Percentiles rank a stretch among this genome's conserved stretches.
Conservation (phyloP, 2,888 invertebrate genomes). For the Acanthopleura granulata region DNA sequence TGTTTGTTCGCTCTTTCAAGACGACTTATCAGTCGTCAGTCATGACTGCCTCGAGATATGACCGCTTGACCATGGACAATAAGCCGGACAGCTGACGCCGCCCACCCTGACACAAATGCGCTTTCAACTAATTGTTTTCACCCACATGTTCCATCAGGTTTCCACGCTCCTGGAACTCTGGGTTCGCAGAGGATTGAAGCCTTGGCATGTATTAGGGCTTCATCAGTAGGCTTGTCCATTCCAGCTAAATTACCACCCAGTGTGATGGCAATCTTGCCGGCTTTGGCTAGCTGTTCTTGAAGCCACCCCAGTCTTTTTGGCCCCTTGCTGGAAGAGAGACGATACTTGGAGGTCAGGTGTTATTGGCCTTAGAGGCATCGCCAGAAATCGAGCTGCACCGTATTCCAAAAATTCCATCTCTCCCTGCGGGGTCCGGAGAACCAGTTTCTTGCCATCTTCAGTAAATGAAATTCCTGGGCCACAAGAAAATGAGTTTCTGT, state of each 20-base stretch:
- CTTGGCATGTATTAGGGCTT: neutral
- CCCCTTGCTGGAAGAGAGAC: neutral
- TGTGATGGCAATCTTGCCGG: neutral
- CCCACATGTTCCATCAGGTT: neutral
- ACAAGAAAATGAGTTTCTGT: conserved; percentile 9
- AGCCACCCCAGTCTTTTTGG: conserved; percentile 13
- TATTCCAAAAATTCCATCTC: neutral
- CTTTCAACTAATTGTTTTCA: conserved; percentile 18
- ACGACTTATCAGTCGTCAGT: neutral
- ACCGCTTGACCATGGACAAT: neutral
- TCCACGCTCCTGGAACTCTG: neutral
- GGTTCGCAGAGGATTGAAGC: neutral
- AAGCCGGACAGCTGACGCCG: conserved; percentile 9
- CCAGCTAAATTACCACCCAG: conserved; percentile 4
- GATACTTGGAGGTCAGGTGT: neutral
- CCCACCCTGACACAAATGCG: neutral
- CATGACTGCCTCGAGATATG: neutral
- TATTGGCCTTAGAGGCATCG: conserved; percentile 2
- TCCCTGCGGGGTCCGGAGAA: neutral
- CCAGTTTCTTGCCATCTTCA: conserved; percentile 5
- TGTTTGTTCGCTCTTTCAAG: neutral
- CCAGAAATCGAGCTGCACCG: neutral
- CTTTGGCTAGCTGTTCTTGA: neutral
- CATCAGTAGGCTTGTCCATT: conserved; percentile 7
- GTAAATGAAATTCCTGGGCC: conserved; percentile 13